These are phyloP conservation scores for Coenonympha glycerion DNA, from an alignment of 2,888 invertebrate species.

Conservation along the genomic window DNA sequence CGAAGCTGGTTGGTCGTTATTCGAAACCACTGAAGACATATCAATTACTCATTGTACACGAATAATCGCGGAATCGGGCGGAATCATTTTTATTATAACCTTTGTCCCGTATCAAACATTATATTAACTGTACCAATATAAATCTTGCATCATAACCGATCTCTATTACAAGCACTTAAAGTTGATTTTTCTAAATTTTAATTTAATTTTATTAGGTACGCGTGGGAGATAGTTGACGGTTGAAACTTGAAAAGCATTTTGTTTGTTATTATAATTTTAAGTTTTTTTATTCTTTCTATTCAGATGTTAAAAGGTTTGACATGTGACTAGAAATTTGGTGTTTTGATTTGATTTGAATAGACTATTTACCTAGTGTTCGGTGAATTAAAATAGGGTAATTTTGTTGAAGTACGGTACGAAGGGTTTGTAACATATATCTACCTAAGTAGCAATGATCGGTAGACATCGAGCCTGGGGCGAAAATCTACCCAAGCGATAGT, in stretches of 20 bases:
- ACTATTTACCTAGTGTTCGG: slow-evolving; percentile 16
- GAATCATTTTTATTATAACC: slow-evolving; percentile 52
- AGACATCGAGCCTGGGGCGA: too few species aligned
- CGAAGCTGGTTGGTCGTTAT: slow-evolving; percentile 44
- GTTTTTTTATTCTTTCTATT: slow-evolving; percentile 35
- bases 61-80: slow-evolving; percentile 52
- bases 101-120: slow-evolving; percentile 37
- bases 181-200: slow-evolving; percentile 15
- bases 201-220: slow-evolving; percentile 22
- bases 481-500: too few species aligned
- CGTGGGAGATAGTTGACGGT: slow-evolving; percentile 38
- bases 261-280: slow-evolving; percentile 42
- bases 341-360: slow-evolving; percentile 24
- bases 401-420: background rate
- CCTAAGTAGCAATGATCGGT: too few species aligned
- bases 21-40: slow-evolving; percentile 58
- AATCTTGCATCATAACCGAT: slow-evolving; percentile 10
- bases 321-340: slow-evolving; percentile 32
- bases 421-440: background rate
- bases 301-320: slow-evolving; percentile 39
- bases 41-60: slow-evolving; percentile 64
- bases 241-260: slow-evolving; percentile 31
- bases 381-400: slow-evolving; percentile 15
- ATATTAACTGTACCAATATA: slow-evolving; percentile 28
- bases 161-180: slow-evolving; percentile 16